Conservation (phyloP, 2,113 vertebrate genomes). For the Eira barbara region DNA sequence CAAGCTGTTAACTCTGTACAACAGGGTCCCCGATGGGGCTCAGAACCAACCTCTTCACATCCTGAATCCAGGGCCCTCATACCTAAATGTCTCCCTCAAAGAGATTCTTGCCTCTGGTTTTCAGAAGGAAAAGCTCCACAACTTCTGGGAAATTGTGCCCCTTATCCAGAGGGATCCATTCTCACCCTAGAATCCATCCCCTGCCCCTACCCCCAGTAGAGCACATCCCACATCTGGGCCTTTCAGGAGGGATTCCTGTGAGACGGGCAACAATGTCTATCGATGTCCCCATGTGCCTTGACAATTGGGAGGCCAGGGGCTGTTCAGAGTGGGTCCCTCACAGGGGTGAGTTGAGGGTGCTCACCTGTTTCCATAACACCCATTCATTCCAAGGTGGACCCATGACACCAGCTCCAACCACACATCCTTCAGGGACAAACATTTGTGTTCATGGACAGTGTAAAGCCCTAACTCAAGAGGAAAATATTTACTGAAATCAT, state of each 20-base stretch:
- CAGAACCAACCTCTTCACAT: background rate
- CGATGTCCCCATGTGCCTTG: background rate
- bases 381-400: background rate
- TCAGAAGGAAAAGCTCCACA: background rate
- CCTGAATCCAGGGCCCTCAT: background rate
- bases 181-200: background rate
- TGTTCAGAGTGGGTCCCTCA: background rate
- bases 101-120: background rate
- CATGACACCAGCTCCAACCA: background rate
- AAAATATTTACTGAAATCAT: background rate
- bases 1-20: background rate
- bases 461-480: background rate
- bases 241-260: background rate
- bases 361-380: background rate
- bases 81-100: background rate
- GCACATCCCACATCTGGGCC: background rate
- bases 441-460: background rate
- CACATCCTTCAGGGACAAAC: background rate
- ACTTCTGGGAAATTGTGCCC: background rate
- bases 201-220: background rate
- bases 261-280: background rate
- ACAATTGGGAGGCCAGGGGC: background rate
- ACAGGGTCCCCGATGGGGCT: background rate
- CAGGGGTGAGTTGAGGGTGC: background rate
- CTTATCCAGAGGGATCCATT: background rate